Evolutionary conservation across 37 sponge, comb jelly and placozoan species (phyloP), one percentile per base, ranked within the genome.

Genomic region (Petrosia ficiformis): DNA sequence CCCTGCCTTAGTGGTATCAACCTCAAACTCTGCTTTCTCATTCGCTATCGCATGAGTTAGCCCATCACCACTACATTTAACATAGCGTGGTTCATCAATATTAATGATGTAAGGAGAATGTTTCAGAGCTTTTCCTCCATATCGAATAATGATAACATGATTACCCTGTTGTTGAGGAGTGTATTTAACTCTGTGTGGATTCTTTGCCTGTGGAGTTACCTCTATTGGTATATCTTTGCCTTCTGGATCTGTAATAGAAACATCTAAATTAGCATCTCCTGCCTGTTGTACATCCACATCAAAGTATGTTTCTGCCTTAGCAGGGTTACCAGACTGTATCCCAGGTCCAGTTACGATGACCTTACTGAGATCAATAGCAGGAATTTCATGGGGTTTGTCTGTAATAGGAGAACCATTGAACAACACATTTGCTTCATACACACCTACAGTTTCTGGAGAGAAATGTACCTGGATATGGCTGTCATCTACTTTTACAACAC

Each of bases 301-400:
- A 68, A 96, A 96, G n/a, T 81, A 71, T 2, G 97, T 90, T 52
- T 59, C 74, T 21, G 80, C 82, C 24, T 92, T 92, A 38, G 92
- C 65, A 24, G 78, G 80, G 42, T 82, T 76, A 0, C 93, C 92
- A 72, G 74, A 72, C 30, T 94, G 90, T 8, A 97, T 59, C 2
- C 99, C 99, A 30, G 90, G 90, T 4, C 98, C 99, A 39, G 64
- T 65, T 0, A 87, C 99, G 33, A 80, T 34, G 35, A 92, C 88
- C 56, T 97, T 88, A 48, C 90, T 87, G 57, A 94, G 78, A 76
- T 93, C 94, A 65, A 72, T 80, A 25, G 92, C 83, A 25, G 77
- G 71, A 26, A 97, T 82, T 70, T 83, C 76, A 40, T 91, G 39
- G 25, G 96, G 96, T 40, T 86, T 88, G 39, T 88, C 72, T 33